Evolutionary conservation across 2,888 invertebrate genomes (phyloP), one percentile per base, ranked within the genome.

Genomic region (Noctua pronuba): DNA sequence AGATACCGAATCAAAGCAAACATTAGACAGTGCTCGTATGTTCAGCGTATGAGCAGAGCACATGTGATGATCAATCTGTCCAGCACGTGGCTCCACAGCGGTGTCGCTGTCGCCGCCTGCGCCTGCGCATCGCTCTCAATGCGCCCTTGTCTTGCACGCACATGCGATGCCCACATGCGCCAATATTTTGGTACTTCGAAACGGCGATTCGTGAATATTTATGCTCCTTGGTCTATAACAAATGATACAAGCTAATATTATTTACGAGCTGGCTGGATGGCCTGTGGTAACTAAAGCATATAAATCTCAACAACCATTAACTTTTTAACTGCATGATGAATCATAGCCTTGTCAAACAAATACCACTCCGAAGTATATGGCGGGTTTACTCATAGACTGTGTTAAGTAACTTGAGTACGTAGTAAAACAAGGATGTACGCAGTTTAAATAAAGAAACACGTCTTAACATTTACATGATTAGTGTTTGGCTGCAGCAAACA

Each of bases 151-250:
- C 90, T 77, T 80, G 75, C 89, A 88, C 88, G 88, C 91, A 94
- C 94, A 95, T 94, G 94, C 93, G 94, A 94, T 90, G 89, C 86
- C 90, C 94, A 95, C 91, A 95, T 95, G 94, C 94, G 87, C 89
- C 65, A 86, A 88, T 88, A 88, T 89, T 88, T 86, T 72, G 79
- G 89, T 86, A 79, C 81, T 76, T 79, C 38, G 21, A 67, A 72
- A 62, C 21, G 7, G 3, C 38, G 28, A 60, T 58, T 84, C 35
- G 46, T 58, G n/a, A 62, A 60, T 62, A 49, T 52, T 49, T 60
- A 69, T 77, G n/a, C 41, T 76, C n/a, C 49, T 76, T 72, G 64
- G n/a, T 85, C 58, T 75, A 71, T 38, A 85, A 69, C 44, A 58
- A 64, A 82, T 58, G 46, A 49, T 46, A 82, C 65, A 85, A 35